Evolutionary conservation across 1,140 invertebrate species (phyloP).

Genomic region (Lasioglossum baleicum): DNA sequence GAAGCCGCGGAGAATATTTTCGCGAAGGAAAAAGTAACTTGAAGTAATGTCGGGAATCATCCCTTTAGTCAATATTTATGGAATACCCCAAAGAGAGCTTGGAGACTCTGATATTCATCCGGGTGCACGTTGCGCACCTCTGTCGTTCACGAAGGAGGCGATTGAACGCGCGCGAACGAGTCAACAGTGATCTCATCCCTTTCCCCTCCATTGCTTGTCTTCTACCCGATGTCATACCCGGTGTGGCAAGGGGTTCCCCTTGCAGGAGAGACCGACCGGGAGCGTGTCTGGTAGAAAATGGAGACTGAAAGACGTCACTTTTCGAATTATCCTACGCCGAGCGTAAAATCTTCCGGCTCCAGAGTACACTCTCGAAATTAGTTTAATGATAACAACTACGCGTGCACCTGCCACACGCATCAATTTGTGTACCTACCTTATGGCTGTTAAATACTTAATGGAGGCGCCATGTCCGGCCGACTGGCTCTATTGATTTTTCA

Average conservation of each 20-base stretch:
- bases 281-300: slow-evolving; percentile 22
- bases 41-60: too few species aligned
- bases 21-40: too few species aligned
- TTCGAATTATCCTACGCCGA: slow-evolving; percentile 10
- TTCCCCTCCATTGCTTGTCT: slow-evolving; percentile 32
- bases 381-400: neutral
- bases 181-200: slow-evolving; percentile 60
- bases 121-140: slow-evolving; percentile 36
- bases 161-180: slow-evolving; percentile 61
- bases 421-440: too few species aligned
- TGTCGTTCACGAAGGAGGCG: slow-evolving; percentile 45
- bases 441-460: too few species aligned
- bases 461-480: too few species aligned
- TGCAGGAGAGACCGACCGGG: neutral
- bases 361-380: neutral
- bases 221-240: slow-evolving; percentile 37
- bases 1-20: too few species aligned
- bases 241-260: slow-evolving; percentile 16
- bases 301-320: slow-evolving; percentile 3
- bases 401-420: too few species aligned
- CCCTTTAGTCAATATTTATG: too few species aligned
- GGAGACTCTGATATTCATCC: too few species aligned
- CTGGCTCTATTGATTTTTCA: too few species aligned
- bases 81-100: too few species aligned
- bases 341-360: neutral